Evolutionary conservation across 2,888 invertebrate genomes (phyloP), one percentile per base, ranked within the genome.

Genomic region (Eupithecia abbreviata): DNA sequence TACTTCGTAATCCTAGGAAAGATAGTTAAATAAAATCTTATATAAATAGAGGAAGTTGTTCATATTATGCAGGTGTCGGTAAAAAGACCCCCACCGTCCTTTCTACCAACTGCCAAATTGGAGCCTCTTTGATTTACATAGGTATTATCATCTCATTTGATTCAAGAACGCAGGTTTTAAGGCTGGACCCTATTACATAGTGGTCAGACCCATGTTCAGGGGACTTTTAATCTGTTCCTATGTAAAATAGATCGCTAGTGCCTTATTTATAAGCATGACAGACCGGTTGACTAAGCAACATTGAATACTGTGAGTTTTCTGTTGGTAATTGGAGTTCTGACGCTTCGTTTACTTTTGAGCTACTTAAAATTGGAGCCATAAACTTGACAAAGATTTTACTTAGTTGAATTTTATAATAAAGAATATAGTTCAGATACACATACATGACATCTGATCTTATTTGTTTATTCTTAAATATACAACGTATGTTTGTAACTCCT

Each of bases 111-210:
- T 12, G 30, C 18, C n/a, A 12, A 62, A 12, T 62, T 30, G 66
- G 41, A 42, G 42, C 15, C 43, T 68, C 45, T 43, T 43, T 67
- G 67, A 43, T 67, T 67, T 43, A 67, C 67, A 67, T 45, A 67
- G n/a, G 42, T 67, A 43, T 67, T 67, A 45, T 68, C 13, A 43
- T 45, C 45, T 4, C n/a, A 45, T 10, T 43, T 45, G 4, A 18
- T 68, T 42, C 67, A 45, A 45, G 43, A 68, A 68, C 15, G 67
- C 45, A 68, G 45, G 4, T 62, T 58, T 55, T 43, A 43, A 43
- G 42, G 9, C 67, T n/a, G 43, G 42, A 67, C 43, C 67, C 10
- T 45, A 68, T 68, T 68, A 68, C 2, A 18, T 10, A 68, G 10
- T 45, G 18, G 67, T n/a, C 45, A 45, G n/a, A 43, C 67, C 67